Base-by-base conservation (phyloP, 2,797 vertebrate species). In the Caiman crocodilus region DNA sequence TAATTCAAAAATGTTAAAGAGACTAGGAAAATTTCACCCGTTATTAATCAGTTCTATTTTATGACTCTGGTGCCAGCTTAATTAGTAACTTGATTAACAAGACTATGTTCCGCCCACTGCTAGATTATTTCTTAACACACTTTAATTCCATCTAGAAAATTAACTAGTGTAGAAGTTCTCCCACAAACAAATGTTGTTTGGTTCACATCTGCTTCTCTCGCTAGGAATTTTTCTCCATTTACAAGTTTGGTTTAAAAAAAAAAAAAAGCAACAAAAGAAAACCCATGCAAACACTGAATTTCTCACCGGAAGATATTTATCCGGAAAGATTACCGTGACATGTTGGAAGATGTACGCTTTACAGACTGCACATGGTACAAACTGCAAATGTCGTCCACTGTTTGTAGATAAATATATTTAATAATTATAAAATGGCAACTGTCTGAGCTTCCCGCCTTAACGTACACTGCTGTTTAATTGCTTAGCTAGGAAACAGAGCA, bases 381-480 rank as follows among this genome's bases (percentile, higher is more conserved):
- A 7, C 59, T 13, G 3, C 17, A 63, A 77, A 10, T 0, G 0
- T 35, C 63, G 32, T 23, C 79, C 69, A 64, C 67, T 63, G 30
- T 56, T 77, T 28, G n/a, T 85, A 14, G 73, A 11, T 63, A 79
- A 91, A 67, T 78, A 42, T 74, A 61, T 63, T 89, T 85, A 50
- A 89, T 30, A 76, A 16, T 14, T 79, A 85, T 64, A 65, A 77
- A 93, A 67, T 80, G 59, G 26, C 57, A 90, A 16, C 35, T 26
- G 15, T 35, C 67, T 63, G 42, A 50, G 73, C 67, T 82, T 76
- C 42, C 77, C 86, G 35, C 61, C 89, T 85, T 20, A 79, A 69
- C 18, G 50, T 85, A 63, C 2, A 1, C 15, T 63, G 25, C 83
- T 74, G 86, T 64, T 84, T 57, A 63, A 85, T 67, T 79, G 32